These are phyloP conservation scores for Malurus splendens DNA, from an alignment of 2,797 vertebrate genomes.

Conservation along the genomic window DNA sequence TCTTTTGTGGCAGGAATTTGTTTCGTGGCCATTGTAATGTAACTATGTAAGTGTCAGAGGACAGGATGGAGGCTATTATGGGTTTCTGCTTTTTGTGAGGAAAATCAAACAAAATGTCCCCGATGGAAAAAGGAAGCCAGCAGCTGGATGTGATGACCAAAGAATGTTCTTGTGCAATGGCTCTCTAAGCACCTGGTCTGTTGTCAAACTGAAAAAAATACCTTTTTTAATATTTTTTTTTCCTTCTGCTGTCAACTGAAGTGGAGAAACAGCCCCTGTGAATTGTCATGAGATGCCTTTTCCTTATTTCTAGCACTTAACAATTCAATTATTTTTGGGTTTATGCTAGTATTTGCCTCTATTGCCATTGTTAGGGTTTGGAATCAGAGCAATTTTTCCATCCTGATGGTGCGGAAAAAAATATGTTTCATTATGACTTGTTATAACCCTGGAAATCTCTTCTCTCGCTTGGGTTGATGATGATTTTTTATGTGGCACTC, in stretches of 20 bases:
- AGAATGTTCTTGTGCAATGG: neutral
- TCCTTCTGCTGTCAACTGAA: neutral
- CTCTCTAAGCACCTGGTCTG: neutral
- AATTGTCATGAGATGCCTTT: slow-evolving; percentile 13
- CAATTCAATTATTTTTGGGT: slow-evolving; percentile 24
- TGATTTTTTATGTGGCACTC: neutral
- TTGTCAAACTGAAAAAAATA: neutral
- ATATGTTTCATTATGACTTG: slow-evolving; percentile 48
- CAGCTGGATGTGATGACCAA: slow-evolving; percentile 2
- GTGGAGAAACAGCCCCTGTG: neutral
- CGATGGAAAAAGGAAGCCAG: neutral
- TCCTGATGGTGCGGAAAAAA: slow-evolving; percentile 10
- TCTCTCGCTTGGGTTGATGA: slow-evolving; percentile 25
- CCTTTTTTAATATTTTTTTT: neutral
- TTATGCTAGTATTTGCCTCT: slow-evolving; percentile 29
- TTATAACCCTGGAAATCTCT: slow-evolving; percentile 51
- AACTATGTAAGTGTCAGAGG: slow-evolving; percentile 36
- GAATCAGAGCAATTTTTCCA: slow-evolving; percentile 24
- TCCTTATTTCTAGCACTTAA: slow-evolving; percentile 24
- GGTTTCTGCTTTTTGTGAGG: slow-evolving; percentile 29
- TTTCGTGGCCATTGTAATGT: slow-evolving; percentile 25
- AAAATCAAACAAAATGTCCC: slow-evolving; percentile 37
- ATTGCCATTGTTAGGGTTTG: slow-evolving; percentile 15
- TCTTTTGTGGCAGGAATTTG: slow-evolving; percentile 7
- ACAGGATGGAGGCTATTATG: slow-evolving; percentile 13